phyloP scores from a whole-genome alignment of 2,888 invertebrate genomes.

The Spialia ferax region DNA sequence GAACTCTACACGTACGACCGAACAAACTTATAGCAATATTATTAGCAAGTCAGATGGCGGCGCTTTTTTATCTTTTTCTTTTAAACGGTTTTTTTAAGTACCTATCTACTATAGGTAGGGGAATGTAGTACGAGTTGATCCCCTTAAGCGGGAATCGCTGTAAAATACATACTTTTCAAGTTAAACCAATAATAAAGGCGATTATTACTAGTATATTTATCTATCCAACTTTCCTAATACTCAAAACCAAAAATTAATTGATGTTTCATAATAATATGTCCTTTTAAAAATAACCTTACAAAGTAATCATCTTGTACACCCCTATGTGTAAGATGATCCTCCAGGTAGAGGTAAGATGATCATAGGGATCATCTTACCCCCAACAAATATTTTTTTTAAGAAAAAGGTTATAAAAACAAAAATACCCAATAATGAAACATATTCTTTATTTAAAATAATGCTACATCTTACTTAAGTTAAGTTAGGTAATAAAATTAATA shows the following conservation, averaged over 20 bases:
- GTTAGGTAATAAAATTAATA: not conserved
- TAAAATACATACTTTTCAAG: not conserved
- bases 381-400: not conserved
- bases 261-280: not conserved
- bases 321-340: not conserved
- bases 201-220: not conserved
- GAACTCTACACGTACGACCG: too few species aligned
- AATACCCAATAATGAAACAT: not conserved
- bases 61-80: too few species aligned
- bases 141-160: not conserved
- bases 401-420: not conserved
- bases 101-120: too few species aligned
- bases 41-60: too few species aligned
- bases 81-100: too few species aligned
- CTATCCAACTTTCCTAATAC: slow-evolving; percentile 1
- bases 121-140: not conserved
- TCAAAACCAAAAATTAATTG: not conserved
- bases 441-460: not conserved
- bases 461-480: too few species aligned
- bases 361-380: not conserved
- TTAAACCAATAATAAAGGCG: not conserved
- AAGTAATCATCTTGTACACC: slow-evolving; percentile 7
- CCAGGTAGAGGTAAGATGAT: not conserved
- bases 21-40: too few species aligned
- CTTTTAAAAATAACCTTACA: not conserved